A percentile compares a stretch with the other conserved stretches of the same genome.
Evolutionary conservation across 2,888 invertebrate genomes (phyloP).

Genomic region (Chloroclystis v-ata): DNA sequence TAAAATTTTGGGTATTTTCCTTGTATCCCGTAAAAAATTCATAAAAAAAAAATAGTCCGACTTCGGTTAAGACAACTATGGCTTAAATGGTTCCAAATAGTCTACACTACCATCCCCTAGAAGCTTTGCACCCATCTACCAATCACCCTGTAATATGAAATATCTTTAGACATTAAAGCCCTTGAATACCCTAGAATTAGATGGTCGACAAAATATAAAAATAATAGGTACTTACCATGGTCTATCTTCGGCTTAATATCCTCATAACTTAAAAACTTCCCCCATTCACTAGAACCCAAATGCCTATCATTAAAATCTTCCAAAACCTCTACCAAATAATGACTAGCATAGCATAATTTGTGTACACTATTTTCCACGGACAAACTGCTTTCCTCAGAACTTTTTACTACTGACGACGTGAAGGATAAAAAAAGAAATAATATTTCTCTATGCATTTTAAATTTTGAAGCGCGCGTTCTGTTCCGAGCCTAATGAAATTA

Average conservation of each 20-base stretch:
- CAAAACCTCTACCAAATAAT: constrained; percentile 38
- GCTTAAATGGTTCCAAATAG: too few species aligned
- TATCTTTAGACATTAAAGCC: not conserved
- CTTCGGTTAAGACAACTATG: too few species aligned
- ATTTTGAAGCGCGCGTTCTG: constrained; percentile 36
- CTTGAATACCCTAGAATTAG: too few species aligned
- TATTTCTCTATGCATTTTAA: constrained; percentile 22
- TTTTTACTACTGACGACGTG: constrained; percentile 14
- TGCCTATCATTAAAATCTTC: constrained; percentile 56
- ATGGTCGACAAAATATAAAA: too few species aligned
- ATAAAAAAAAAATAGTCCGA: too few species aligned
- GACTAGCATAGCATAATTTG: constrained; percentile 38
- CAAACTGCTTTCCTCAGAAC: constrained; percentile 17
- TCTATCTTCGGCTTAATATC: constrained; percentile 48
- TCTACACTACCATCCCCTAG: too few species aligned
- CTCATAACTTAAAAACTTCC: constrained; percentile 49
- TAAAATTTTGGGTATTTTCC: too few species aligned
- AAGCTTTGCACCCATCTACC: too few species aligned
- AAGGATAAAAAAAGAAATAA: constrained; percentile 26
- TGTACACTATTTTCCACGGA: constrained; percentile 40
- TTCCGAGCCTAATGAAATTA: constrained; percentile 27
- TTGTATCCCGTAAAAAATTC: too few species aligned
- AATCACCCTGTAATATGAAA: too few species aligned
- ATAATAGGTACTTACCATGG: too few species aligned
- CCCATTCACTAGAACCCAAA: constrained; percentile 50